Evolutionary conservation across 35 echinoderm and acorn worm species (phyloP).

Genomic region (Acanthaster planci): DNA sequence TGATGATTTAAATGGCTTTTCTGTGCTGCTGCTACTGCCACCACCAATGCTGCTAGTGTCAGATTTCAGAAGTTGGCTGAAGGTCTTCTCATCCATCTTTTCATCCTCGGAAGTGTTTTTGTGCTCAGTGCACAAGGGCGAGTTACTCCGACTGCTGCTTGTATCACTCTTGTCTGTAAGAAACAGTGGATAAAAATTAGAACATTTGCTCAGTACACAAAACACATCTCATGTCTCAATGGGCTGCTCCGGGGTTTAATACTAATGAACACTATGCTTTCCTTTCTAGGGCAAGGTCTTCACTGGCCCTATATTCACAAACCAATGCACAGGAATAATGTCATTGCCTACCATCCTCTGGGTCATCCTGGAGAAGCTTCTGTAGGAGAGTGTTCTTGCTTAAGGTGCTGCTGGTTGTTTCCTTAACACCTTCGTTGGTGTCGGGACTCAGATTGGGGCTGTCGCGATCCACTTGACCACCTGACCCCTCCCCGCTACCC

Average conservation of each 20-base stretch:
- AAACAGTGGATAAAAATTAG: no score
- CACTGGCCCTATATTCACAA: no score
- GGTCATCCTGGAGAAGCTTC: conserved; percentile 54
- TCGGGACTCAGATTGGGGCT: conserved; percentile 76
- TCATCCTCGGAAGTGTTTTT: conserved; percentile 9
- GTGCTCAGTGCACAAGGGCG: not conserved
- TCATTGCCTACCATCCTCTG: conserved; percentile 7
- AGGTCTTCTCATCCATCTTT: conserved; percentile 17
- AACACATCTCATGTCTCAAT: no score
- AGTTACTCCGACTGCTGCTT: conserved; percentile 1
- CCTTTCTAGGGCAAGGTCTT: no score
- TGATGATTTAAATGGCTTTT: not conserved
- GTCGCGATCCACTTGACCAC: not conserved
- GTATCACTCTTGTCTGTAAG: not conserved
- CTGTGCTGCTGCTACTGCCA: not conserved
- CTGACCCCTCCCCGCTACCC: conserved; percentile 13
- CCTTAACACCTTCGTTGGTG: conserved; percentile 74
- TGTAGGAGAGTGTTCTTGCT: conserved; percentile 57
- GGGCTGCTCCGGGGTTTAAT: no score
- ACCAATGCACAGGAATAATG: no score
- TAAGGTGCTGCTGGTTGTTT: conserved; percentile 32
- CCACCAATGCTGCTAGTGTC: not conserved
- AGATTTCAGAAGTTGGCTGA: conserved; percentile 7
- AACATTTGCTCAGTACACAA: no score
- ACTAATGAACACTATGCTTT: no score